These are phyloP conservation scores for Distichodus sexfasciatus DNA, from an alignment of 2,797 vertebrate species.

Conservation along the genomic window DNA sequence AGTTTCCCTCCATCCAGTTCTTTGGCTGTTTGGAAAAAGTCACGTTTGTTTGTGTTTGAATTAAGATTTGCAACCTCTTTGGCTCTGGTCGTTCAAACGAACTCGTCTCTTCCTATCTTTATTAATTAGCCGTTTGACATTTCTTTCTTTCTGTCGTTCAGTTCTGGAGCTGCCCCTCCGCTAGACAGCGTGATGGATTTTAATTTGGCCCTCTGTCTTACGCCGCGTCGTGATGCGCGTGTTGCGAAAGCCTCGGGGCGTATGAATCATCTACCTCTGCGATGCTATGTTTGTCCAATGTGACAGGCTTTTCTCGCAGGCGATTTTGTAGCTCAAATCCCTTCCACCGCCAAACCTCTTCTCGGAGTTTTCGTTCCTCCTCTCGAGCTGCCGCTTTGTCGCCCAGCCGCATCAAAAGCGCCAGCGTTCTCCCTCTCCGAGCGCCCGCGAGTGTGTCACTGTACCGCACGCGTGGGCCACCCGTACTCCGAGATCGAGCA, in stretches of 20 bases:
- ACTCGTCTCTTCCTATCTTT: background rate
- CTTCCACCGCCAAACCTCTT: constrained; percentile 24
- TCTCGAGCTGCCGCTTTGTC: constrained; percentile 44
- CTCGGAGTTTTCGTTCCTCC: constrained; percentile 27
- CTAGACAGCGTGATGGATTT: constrained; percentile 47
- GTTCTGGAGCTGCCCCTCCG: constrained; percentile 38
- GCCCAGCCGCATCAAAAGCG: constrained; percentile 29
- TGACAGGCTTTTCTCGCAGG: constrained; percentile 38
- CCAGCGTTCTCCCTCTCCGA: constrained; percentile 24
- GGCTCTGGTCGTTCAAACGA: background rate
- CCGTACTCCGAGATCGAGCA: constrained; percentile 34
- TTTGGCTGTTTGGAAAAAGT: background rate
- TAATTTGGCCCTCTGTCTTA: constrained; percentile 45
- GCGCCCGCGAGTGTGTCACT: constrained; percentile 27
- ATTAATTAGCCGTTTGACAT: constrained; percentile 17
- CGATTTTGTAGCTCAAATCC: constrained; percentile 35
- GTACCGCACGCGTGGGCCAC: constrained; percentile 48
- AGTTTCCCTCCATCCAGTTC: background rate
- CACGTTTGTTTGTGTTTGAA: background rate
- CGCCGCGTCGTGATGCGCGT: constrained; percentile 25
- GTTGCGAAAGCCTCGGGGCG: constrained; percentile 35
- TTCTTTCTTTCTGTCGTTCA: too few species aligned
- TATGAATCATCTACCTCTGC: constrained; percentile 46
- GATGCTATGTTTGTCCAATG: constrained; percentile 41
- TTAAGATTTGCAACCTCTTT: constrained; percentile 2